Evolutionary conservation across 2,888 invertebrate genomes (phyloP), one percentile per base, ranked within the genome.

Genomic region (Caenorhabditis drosophilae): DNA sequence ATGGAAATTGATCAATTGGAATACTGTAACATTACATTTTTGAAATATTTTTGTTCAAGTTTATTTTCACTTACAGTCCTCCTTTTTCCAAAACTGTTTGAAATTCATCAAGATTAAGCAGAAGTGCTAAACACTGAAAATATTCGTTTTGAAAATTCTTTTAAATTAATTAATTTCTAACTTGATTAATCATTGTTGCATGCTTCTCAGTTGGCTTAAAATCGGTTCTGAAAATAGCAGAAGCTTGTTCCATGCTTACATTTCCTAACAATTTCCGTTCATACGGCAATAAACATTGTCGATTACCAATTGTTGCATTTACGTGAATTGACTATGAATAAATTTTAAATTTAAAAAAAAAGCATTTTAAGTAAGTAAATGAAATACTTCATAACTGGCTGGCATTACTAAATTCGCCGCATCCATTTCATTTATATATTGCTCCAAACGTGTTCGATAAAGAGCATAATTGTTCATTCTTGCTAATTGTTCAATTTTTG

Each of bases 401-500:
- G 16, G 25, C 4, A 56, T 23, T 12, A 11, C 18, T 36, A 23
- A 38, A 15, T 56, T 38, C 1, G 3, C 0, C 15, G 35, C 6
- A 6, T 23, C 41, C 23, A 62, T 35, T 23, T 52, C 52, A 1
- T 7, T 3, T 6, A 48, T 38, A 25, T 59, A 64, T 16, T 50
- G 42, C 7, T 27, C 16, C 3, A 66, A 15, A 4, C 22, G 11
- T 0, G 22, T 12, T 6, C 25, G 6, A 27, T 52, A 63, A n/a
- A 25, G 34, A 7, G 53, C 38, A 9, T 20, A 31, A 25, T 58
- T 40, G 6, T 18, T 25, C 40, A 57, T 46, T 20, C 38, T 31
- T 4, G 48, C 47, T 36, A 73, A 26, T 47, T 75, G 75, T 25
- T 67, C 44, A 20, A 73, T 25, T 52, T 75, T 75, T 2, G 60